Evolutionary conservation across 2,888 invertebrate species (phyloP), one percentile per base, ranked within the genome.

Genomic region (Clunio marinus): DNA sequence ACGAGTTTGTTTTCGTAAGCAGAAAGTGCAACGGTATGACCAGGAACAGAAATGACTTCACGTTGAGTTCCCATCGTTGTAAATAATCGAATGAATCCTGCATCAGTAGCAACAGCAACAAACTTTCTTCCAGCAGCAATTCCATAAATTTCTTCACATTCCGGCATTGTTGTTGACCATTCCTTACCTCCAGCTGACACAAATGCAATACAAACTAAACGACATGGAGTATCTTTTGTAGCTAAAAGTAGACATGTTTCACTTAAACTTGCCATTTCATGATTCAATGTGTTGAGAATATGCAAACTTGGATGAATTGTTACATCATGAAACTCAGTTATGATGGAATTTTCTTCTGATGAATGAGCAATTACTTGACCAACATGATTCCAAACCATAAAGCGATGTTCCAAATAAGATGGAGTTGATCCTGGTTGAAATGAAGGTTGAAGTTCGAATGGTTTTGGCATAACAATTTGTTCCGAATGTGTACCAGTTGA

Each of bases 311-410:
- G 94, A 76, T 98, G 96, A 10, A 92, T 81, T 62, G 88, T 85
- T 0, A 89, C 84, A 78, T 99, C 96, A 74, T 97, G 96, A 78
- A 98, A 99, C 77, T 96, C 96, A 0, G 97, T 90, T 76, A 96
- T 96, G 66, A 98, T 92, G 0, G 87, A 87, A 68, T 89, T 90
- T 55, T 89, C 89, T 0, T 86, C 86, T 71, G 88, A 89, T 0
- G 86, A 84, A 75, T 91, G 92, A 73, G 89, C 88, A 7, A 89
- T 84, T 0, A 96, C 88, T 71, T 96, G 88, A n/a, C 96, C 98
- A 3, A 93, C 85, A 66, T 89, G 87, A 75, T 98, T 98, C 93
- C 96, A 98, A 67, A 91, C 88, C 86, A 88, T 82, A 74, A 86
- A 87, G 71, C 84, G 84, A 72, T 90, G 88, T 71, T 91, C 86